These are phyloP conservation scores for Phyllostomus discolor DNA, from an alignment of 2,113 vertebrate genomes.

Conservation along the genomic window DNA sequence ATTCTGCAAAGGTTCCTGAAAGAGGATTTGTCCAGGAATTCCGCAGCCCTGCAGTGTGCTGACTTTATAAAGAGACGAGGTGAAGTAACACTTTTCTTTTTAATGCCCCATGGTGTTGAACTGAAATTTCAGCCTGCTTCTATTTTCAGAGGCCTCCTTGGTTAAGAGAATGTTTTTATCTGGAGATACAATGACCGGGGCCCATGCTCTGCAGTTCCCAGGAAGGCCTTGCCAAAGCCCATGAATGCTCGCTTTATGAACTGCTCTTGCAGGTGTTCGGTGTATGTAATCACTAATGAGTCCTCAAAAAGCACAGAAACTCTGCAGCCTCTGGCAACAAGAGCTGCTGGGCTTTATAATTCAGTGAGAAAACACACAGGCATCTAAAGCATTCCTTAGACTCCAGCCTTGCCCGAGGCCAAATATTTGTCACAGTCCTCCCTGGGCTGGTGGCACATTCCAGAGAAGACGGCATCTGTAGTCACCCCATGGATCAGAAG, in stretches of 20 bases:
- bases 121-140: conserved; percentile 78
- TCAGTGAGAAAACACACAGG: conserved; percentile 77
- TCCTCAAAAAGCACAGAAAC: conserved; percentile 75
- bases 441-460: conserved; percentile 62
- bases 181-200: conserved; percentile 84
- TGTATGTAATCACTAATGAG: conserved; percentile 84
- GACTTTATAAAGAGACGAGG: conserved; percentile 77
- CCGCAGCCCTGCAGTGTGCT: conserved; percentile 59
- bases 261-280: conserved; percentile 84
- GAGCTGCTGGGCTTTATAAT: conserved; percentile 68
- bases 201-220: conserved; percentile 84
- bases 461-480: conserved; percentile 34
- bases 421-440: conserved; percentile 55
- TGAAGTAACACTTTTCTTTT: conserved; percentile 78
- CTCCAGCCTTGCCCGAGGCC: conserved; percentile 41
- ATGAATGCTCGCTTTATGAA: conserved; percentile 88
- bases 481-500: background rate
- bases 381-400: conserved; percentile 49
- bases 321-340: conserved; percentile 79
- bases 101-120: conserved; percentile 77
- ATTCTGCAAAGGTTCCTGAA: conserved; percentile 42
- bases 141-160: conserved; percentile 81
- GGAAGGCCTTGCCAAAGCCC: conserved; percentile 83
- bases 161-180: conserved; percentile 86
- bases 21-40: conserved; percentile 69